Evolutionary conservation across 2,113 vertebrate genomes (phyloP), one percentile per base, ranked within the genome.

Genomic region (Leptodactylus fuscus): DNA sequence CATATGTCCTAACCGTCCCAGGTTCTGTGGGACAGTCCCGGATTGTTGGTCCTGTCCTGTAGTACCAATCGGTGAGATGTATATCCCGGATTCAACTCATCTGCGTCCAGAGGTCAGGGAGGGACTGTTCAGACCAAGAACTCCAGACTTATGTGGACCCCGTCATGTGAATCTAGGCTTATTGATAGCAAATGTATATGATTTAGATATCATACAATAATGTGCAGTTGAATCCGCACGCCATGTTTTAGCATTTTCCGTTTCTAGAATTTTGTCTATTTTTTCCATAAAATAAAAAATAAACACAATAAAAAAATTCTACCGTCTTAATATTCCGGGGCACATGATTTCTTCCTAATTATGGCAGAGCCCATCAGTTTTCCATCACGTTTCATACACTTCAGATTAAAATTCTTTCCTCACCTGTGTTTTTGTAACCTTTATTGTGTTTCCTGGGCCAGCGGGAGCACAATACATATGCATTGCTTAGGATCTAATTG

Each of bases 401-500:
- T 58, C 22, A 15, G 38, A 22, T 77, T 51, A 10, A 53, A 55
- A 55, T 9, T 36, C 51, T 38, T 58, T 77, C 46, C 16, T 51
- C 48, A 77, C 74, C 74, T 77, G 46, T 77, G 74, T 32, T 79
- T 79, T 79, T 60, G 51, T 58, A 79, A 34, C 51, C 51, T 58
- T 79, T 41, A 36, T 32, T 58, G 55, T 53, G 22, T 58, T 60
- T 36, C 41, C 13, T 79, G 76, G 76, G 76, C 55, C 76, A 79
- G 41, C n/a, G 29, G 7, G 75, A 55, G 32, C 75, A 55, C 4
- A 38, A 60, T 79, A 58, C 76, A 79, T 60, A 73, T 71, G 65
- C 70, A 83, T 44, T 32, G 38, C 5, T 32, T 77, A 29, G 41
- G 71, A 20, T 84, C 36, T 84, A 84, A 84, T 77, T 60, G 73